Percentiles rank a stretch among this genome's conserved stretches.
Evolutionary conservation across 2,797 vertebrate genomes (phyloP).

Genomic region (Erpetoichthys calabaricus): DNA sequence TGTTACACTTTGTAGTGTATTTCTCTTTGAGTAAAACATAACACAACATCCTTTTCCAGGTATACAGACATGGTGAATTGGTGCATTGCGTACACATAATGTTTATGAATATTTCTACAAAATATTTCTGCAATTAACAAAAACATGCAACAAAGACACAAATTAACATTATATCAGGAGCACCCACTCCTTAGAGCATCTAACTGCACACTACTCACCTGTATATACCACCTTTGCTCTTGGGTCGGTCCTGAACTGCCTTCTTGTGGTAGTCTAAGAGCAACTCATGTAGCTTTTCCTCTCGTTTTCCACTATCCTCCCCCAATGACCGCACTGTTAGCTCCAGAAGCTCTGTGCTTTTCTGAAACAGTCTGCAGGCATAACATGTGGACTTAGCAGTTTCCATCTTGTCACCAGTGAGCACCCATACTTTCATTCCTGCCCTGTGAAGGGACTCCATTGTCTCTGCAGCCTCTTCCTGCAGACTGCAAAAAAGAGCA

Average conservation of each 20-base stretch:
- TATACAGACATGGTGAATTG: too few relatives aligned
- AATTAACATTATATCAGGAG: conserved; percentile 8
- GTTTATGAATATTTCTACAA: too few relatives aligned
- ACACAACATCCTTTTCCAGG: too few relatives aligned
- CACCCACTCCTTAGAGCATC: conserved; percentile 62
- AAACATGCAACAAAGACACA: too few relatives aligned
- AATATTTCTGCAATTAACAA: too few relatives aligned
- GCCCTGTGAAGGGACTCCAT: conserved; percentile 85
- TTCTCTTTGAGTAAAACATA: too few relatives aligned
- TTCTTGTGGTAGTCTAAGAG: conserved; percentile 78
- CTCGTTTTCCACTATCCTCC: conserved; percentile 47
- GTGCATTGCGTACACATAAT: too few relatives aligned
- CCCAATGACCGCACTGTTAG: conserved; percentile 69
- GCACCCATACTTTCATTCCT: conserved; percentile 91
- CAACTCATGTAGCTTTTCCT: conserved; percentile 72
- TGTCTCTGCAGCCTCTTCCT: conserved; percentile 84
- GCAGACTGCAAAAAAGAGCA: conserved; percentile 52
- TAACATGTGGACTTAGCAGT: conserved; percentile 94
- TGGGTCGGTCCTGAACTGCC: conserved; percentile 66
- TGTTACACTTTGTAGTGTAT: too few relatives aligned
- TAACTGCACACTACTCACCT: neutral
- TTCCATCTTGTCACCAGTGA: conserved; percentile 96
- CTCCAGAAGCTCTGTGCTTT: conserved; percentile 78
- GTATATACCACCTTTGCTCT: conserved; percentile 34
- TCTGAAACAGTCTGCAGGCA: conserved; percentile 83